Percentiles rank a stretch among this genome's conserved stretches.
phyloP scores from a whole-genome alignment of 1,140 invertebrate species.

The Cydia pomonella region DNA sequence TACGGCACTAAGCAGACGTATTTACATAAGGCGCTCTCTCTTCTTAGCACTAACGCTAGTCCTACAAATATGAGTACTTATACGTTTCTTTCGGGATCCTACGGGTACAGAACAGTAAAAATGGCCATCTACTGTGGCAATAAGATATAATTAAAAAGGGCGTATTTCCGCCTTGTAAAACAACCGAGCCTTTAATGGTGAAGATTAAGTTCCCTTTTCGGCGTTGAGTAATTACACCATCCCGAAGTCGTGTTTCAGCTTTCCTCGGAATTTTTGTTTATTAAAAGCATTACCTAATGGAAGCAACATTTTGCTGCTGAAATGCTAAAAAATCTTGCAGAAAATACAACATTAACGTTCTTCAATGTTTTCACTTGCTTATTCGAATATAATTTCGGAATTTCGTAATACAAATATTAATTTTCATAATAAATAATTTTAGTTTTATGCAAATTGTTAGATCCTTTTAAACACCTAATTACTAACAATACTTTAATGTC shows the following conservation, averaged over 20 bases:
- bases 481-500: too few species aligned
- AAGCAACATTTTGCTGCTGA: neutral
- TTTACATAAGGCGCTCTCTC: too few species aligned
- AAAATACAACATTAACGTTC: neutral
- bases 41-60: too few species aligned
- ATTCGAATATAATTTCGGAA: too few species aligned
- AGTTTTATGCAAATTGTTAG: too few species aligned
- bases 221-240: conserved; percentile 16
- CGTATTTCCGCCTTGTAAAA: conserved; percentile 10
- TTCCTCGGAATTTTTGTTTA: neutral
- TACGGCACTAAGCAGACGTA: too few species aligned
- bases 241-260: neutral
- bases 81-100: too few species aligned
- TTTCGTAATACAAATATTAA: too few species aligned
- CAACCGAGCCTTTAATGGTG: conserved; percentile 8
- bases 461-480: too few species aligned
- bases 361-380: neutral
- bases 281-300: conserved; percentile 4
- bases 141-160: neutral
- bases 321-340: neutral
- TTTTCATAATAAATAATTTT: too few species aligned
- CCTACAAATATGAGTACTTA: too few species aligned
- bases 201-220: conserved; percentile 8
- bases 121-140: neutral
- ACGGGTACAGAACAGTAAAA: too few species aligned